phyloP scores from a whole-genome alignment of 23 tunicate genomes.

The Trididemnum nubilum region DNA sequence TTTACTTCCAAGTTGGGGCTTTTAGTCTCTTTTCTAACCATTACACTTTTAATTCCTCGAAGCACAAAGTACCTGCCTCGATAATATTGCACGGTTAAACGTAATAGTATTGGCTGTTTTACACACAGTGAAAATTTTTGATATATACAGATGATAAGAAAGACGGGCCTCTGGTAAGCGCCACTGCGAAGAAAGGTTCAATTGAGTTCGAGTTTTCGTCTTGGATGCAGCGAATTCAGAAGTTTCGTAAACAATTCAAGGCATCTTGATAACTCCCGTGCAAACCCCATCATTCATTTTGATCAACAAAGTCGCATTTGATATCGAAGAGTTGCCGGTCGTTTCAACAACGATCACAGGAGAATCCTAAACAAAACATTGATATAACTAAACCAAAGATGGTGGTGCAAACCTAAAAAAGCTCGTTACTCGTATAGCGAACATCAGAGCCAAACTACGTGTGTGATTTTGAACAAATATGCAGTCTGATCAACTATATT shows the following conservation, averaged over 20 bases:
- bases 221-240: slow-evolving; percentile 12
- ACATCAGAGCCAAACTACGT: no score
- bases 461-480: no score
- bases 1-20: no score
- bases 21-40: no score
- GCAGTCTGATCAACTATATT: no score
- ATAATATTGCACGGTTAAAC: no score
- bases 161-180: slow-evolving; percentile 7
- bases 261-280: slow-evolving; percentile 24
- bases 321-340: not conserved
- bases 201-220: not conserved
- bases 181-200: not conserved
- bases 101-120: no score
- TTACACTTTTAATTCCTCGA: no score
- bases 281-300: slow-evolving; percentile 24
- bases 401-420: no score
- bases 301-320: slow-evolving; percentile 8
- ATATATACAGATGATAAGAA: not conserved
- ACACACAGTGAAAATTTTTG: not conserved
- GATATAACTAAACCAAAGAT: no score
- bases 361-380: slow-evolving; percentile 38
- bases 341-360: slow-evolving; percentile 74
- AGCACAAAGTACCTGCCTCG: no score
- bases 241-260: slow-evolving; percentile 9
- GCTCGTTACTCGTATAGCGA: no score